A percentile compares a stretch with the other conserved stretches of the same genome.
phyloP scores from a whole-genome alignment of 2,888 invertebrate genomes.

The Ecliptopera silaceata region DNA sequence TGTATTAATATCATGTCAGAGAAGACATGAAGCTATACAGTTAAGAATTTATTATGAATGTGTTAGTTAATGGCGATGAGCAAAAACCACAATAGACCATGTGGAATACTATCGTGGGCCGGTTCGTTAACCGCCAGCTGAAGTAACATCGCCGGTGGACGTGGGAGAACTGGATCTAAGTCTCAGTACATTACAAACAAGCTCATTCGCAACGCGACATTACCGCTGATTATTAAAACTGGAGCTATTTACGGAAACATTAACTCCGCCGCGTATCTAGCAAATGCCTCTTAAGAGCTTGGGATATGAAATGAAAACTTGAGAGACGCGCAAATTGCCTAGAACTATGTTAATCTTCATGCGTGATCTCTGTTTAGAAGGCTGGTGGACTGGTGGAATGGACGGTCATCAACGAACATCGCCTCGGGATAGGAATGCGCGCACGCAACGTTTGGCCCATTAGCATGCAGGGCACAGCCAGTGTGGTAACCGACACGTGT shows the following conservation, averaged over 20 bases:
- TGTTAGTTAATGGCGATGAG: conserved; percentile 38
- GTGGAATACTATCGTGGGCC: conserved; percentile 45
- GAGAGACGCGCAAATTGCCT: conserved; percentile 39
- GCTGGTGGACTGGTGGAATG: conserved; percentile 29
- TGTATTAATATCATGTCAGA: conserved; percentile 16
- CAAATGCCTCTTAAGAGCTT: conserved; percentile 18
- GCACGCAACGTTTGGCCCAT: conserved; percentile 64
- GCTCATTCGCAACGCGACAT: conserved; percentile 52
- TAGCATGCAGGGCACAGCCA: conserved; percentile 69
- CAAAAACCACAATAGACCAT: conserved; percentile 51
- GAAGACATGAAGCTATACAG: conserved; percentile 37
- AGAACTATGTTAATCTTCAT: conserved; percentile 33
- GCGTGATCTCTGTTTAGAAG: conserved; percentile 41
- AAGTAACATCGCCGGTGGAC: conserved; percentile 53
- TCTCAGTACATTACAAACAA: conserved; percentile 48
- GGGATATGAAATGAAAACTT: conserved; percentile 26
- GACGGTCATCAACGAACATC: conserved; percentile 43
- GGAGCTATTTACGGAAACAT: conserved; percentile 59
- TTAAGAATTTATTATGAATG: conserved; percentile 42
- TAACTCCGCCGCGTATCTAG: conserved; percentile 43
- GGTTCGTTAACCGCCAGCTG: conserved; percentile 66
- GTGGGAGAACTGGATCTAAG: conserved; percentile 76
- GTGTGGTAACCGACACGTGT: conserved; percentile 70
- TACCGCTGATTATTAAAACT: conserved; percentile 60
- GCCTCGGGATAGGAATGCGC: conserved; percentile 64